A percentile compares a stretch with the other conserved stretches of the same genome.
Evolutionary conservation across 2,113 vertebrate genomes (phyloP).

Genomic region (Oceanites oceanicus): DNA sequence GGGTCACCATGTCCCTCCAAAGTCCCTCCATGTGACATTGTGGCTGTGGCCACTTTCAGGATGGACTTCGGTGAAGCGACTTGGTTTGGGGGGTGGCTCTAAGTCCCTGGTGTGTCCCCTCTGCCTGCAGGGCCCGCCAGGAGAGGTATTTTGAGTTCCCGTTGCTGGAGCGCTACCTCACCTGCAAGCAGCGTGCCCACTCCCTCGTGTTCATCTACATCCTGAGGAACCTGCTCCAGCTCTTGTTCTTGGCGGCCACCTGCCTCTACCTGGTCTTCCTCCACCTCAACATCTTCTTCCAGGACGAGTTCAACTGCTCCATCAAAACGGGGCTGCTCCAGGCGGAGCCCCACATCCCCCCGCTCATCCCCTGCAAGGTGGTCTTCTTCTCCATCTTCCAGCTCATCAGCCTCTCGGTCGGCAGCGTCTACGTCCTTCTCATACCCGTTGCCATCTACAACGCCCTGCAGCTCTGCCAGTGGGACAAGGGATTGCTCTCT

Average conservation of each 20-base stretch:
- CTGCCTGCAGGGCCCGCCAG: slow-evolving; percentile 83
- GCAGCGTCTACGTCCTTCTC: slow-evolving; percentile 83
- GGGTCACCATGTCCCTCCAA: accelerated
- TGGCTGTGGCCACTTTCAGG: background rate
- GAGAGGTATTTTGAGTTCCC: slow-evolving; percentile 97
- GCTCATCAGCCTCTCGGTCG: slow-evolving; percentile 84
- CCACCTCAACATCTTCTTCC: slow-evolving; percentile 87
- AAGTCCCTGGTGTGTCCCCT: background rate
- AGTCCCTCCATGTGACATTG: accelerated
- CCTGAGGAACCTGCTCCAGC: slow-evolving; percentile 86
- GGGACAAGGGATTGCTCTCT: slow-evolving; percentile 91
- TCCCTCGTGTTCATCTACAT: slow-evolving; percentile 86
- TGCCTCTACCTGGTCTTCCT: slow-evolving; percentile 93
- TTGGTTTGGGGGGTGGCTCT: background rate
- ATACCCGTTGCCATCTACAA: slow-evolving; percentile 86
- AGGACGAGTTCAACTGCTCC: slow-evolving; percentile 94
- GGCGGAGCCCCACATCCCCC: slow-evolving; percentile 75
- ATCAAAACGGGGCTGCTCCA: slow-evolving; percentile 84
- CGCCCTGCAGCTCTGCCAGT: slow-evolving; percentile 86
- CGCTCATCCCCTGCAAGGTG: slow-evolving; percentile 88
- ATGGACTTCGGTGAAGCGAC: background rate
- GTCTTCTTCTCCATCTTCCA: slow-evolving; percentile 89
- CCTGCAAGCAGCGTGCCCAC: slow-evolving; percentile 88
- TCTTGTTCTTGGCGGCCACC: slow-evolving; percentile 83
- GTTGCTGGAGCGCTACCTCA: slow-evolving; percentile 90